Evolutionary conservation across 1,140 invertebrate genomes (phyloP), one percentile per base, ranked within the genome.

Genomic region (Drosophila kikkawai): DNA sequence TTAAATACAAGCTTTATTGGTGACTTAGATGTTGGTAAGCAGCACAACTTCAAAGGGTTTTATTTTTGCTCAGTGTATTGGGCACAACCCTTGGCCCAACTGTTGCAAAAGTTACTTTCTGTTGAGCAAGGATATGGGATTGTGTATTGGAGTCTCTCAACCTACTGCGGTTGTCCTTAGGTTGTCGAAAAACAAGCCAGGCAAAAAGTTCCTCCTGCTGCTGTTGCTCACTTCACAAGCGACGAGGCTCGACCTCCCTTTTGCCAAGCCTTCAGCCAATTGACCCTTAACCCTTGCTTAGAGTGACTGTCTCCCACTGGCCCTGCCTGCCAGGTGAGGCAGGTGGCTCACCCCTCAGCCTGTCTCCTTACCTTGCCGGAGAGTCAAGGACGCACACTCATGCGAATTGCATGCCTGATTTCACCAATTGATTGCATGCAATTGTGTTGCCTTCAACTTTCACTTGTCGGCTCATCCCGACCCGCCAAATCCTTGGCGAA

Each of bases 351-450:
- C 51, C 29, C 34, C 12, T 8, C 12, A 7, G 1, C n/a, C 34
- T 37, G 36, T 56, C 53, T 39, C 34, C 9, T 32, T 37, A 13
- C 44, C 60, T 64, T 66, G 60, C 15, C 34, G 19, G 34, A n/a
- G 17, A 57, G 34, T 67, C 74, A 76, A 76, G 73, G 73, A 47
- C 63, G 32, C 45, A 41, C 56, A 56, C 53, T 66, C 67, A 22
- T 45, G 19, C 48, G 41, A 47, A 76, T 74, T 61, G 71, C 71
- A 75, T 63, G 69, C 47, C 57, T 61, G 71, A 75, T 74, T 74
- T 55, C 44, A 42, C 51, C 56, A 42, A 78, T 64, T 74, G 68
- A 79, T 82, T 78, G 73, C 78, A 69, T 78, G 61, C 79, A 86
- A 67, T 69, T 68, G 60, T 75, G 74, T 42, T 41, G 34, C 48